Percentiles rank a stretch among this genome's conserved stretches.
phyloP scores from a whole-genome alignment of 2,797 vertebrate genomes.

The Mus spretus region DNA sequence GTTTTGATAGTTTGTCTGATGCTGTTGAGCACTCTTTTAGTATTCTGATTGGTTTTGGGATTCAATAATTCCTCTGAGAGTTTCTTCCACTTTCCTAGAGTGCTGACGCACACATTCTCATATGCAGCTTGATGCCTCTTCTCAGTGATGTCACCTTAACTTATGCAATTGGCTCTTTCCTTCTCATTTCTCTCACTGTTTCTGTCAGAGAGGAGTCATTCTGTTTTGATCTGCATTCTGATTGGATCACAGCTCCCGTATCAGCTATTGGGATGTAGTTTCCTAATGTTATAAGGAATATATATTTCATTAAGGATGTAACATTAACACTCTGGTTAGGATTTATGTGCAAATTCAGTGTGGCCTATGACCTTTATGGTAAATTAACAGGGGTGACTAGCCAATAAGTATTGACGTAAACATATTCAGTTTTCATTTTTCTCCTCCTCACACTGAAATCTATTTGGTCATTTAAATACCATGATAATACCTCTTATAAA shows the following conservation, averaged over 20 bases:
- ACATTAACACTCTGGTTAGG: conserved; percentile 30
- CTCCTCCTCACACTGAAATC: conserved; percentile 29
- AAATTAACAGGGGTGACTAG: conserved; percentile 53
- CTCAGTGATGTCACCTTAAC: conserved; percentile 53
- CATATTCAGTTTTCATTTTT: conserved; percentile 13
- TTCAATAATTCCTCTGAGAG: conserved; percentile 73
- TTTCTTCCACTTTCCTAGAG: conserved; percentile 82
- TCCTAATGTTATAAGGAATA: conserved; percentile 57
- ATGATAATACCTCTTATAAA: conserved; percentile 30
- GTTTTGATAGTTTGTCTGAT: conserved; percentile 66
- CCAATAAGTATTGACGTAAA: conserved; percentile 56
- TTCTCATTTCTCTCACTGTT: not conserved
- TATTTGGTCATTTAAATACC: conserved; percentile 50
- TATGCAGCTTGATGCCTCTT: conserved; percentile 11
- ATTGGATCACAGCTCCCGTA: not conserved
- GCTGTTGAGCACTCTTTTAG: conserved; percentile 52
- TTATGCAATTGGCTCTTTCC: not conserved
- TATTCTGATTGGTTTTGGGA: conserved; percentile 70
- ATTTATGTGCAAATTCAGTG: conserved; percentile 65
- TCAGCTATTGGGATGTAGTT: conserved; percentile 49
- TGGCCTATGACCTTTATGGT: conserved; percentile 26
- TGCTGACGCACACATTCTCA: conserved; percentile 69
- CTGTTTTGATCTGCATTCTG: conserved; percentile 29
- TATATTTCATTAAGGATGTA: conserved; percentile 61
- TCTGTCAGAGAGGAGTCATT: conserved; percentile 62